Conservation (phyloP, 2,113 vertebrate species). For the Lagenorhynchus albirostris region DNA sequence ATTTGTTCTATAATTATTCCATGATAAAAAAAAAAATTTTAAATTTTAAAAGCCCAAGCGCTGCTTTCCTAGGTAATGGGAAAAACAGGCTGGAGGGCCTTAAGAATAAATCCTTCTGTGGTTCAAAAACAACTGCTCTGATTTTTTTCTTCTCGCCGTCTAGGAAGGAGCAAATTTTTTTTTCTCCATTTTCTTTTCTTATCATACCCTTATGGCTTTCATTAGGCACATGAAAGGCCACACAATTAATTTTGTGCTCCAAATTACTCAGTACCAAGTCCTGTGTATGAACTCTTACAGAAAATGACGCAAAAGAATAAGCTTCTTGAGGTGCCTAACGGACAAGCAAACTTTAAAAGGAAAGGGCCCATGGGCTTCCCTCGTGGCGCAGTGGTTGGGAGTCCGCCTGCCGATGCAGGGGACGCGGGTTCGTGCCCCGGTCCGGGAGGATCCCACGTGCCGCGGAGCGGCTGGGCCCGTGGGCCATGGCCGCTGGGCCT, state of each 20-base stretch:
- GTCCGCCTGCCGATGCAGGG: too few species aligned
- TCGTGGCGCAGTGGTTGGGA: too few species aligned
- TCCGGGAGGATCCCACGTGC: too few species aligned
- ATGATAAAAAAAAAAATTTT: neutral
- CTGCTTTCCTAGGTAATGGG: neutral
- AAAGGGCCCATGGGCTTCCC: too few species aligned
- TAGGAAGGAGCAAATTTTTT: neutral
- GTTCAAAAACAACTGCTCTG: neutral
- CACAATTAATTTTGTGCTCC: constrained; percentile 1
- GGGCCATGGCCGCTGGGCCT: too few species aligned
- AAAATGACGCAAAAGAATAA: neutral
- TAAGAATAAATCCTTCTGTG: neutral
- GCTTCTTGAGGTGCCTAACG: neutral
- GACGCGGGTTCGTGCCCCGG: too few species aligned
- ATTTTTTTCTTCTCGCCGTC: neutral
- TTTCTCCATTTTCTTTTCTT: neutral
- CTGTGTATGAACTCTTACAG: neutral
- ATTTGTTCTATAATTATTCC: constrained; percentile 32
- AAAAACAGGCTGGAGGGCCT: neutral
- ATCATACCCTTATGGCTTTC: neutral
- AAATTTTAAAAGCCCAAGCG: neutral
- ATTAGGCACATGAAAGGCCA: neutral
- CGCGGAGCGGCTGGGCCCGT: too few species aligned
- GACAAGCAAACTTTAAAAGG: neutral
- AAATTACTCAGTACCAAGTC: constrained; percentile 5